Percentiles rank a stretch among this genome's conserved stretches.
Evolutionary conservation across 2,888 invertebrate genomes (phyloP).

Genomic region (Creontiades dilutus): DNA sequence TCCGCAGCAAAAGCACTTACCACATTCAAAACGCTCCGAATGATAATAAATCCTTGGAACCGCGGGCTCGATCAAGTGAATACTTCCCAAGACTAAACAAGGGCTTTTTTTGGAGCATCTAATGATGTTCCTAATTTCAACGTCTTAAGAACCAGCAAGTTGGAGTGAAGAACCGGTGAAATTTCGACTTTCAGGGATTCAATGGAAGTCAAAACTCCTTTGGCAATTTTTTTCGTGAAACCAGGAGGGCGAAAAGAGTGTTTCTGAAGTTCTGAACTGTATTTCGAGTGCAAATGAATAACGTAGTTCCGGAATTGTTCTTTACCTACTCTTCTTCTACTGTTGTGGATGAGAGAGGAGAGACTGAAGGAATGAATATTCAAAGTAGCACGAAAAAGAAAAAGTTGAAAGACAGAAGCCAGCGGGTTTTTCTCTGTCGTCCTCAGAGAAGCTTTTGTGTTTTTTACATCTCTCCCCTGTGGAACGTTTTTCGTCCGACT

Average conservation of each 20-base stretch:
- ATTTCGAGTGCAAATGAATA: constrained; percentile 34
- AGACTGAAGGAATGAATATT: constrained; percentile 58
- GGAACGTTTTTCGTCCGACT: constrained; percentile 10
- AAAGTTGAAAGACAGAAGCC: constrained; percentile 11
- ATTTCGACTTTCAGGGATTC: not conserved
- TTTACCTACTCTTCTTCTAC: not conserved
- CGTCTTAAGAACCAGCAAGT: not conserved
- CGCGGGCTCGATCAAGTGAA: no score
- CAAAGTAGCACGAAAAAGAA: not conserved
- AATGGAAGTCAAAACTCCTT: not conserved
- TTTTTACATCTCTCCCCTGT: constrained; percentile 27
- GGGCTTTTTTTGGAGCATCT: not conserved
- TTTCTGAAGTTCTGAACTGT: not conserved
- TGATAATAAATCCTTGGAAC: no score
- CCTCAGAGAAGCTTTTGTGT: constrained; percentile 67
- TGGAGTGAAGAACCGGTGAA: not conserved
- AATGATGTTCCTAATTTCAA: not conserved
- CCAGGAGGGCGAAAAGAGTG: not conserved
- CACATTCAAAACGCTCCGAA: no score
- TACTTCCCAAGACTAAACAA: no score
- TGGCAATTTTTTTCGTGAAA: not conserved
- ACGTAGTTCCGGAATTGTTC: constrained; percentile 23
- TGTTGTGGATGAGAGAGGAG: not conserved
- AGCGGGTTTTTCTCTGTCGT: constrained; percentile 57
- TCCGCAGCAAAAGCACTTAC: no score